A percentile compares a stretch with the other conserved stretches of the same genome.
Conservation (phyloP, 2,888 invertebrate species). For the Schizotus pectinicornis region DNA sequence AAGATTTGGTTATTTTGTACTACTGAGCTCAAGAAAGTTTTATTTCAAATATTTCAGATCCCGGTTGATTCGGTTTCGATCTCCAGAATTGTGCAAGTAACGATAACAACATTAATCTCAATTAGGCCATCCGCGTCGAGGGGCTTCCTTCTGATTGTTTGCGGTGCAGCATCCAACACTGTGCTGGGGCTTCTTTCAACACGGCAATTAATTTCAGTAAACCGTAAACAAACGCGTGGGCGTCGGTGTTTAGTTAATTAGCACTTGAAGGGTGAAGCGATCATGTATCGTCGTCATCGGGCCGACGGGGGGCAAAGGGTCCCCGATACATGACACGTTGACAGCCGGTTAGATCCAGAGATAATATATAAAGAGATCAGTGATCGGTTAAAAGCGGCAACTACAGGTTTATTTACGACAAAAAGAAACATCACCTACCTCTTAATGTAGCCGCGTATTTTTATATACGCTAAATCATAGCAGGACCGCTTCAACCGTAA, state of each 20-base stretch:
- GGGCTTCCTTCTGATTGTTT: conserved; percentile 46
- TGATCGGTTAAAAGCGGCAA: conserved; percentile 44
- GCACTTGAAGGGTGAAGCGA: conserved; percentile 25
- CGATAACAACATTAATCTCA: conserved; percentile 42
- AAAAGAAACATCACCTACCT: conserved; percentile 36
- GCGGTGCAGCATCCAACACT: conserved; percentile 22
- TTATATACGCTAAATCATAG: conserved; percentile 27
- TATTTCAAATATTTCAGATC: neutral
- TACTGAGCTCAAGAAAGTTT: neutral
- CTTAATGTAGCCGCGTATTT: conserved; percentile 30
- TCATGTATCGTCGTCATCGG: conserved; percentile 18
- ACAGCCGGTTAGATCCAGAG: conserved; percentile 32
- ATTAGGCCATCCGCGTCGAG: conserved; percentile 42
- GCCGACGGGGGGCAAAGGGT: conserved; percentile 6
- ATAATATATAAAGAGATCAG: conserved; percentile 43
- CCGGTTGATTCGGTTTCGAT: conserved; percentile 1
- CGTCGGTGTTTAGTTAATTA: conserved; percentile 28
- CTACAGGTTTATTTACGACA: conserved; percentile 43
- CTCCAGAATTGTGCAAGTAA: conserved; percentile 31
- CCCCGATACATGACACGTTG: conserved; percentile 31
- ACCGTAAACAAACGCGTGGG: conserved; percentile 27
- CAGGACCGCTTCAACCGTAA: conserved; percentile 6
- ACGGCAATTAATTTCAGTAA: conserved; percentile 30
- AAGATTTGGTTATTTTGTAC: no score
- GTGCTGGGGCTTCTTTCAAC: conserved; percentile 21